Percentiles rank a stretch among this genome's conserved stretches.
Evolutionary conservation across 2,888 invertebrate genomes (phyloP).

Genomic region (Heliconius sara): DNA sequence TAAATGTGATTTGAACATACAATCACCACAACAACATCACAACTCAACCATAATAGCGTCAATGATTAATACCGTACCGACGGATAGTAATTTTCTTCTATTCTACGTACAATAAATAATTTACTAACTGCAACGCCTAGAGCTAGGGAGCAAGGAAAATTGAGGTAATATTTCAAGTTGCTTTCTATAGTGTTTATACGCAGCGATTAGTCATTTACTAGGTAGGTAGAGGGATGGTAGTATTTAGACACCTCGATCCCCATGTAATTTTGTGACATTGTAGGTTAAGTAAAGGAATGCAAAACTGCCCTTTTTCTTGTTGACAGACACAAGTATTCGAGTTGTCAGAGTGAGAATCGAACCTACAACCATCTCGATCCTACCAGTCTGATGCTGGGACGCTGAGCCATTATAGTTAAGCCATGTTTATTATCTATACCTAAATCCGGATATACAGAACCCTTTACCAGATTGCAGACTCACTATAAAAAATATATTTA

Average conservation of each 20-base stretch:
- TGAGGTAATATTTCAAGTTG: slow-evolving; percentile 13
- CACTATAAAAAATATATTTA: too few relatives aligned
- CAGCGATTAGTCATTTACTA: neutral
- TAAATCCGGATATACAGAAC: too few relatives aligned
- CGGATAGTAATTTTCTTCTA: neutral
- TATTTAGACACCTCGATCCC: too few relatives aligned
- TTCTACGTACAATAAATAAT: neutral
- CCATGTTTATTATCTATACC: too few relatives aligned
- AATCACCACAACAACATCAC: neutral
- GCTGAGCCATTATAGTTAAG: too few relatives aligned
- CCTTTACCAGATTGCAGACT: too few relatives aligned
- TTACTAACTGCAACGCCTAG: neutral
- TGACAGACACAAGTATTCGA: neutral
- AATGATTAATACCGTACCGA: neutral
- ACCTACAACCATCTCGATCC: neutral
- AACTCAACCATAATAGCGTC: neutral
- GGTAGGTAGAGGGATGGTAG: neutral
- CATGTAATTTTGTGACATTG: too few relatives aligned
- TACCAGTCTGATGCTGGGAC: too few relatives aligned
- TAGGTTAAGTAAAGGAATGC: too few relatives aligned
- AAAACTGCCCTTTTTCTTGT: neutral
- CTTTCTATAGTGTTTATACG: neutral
- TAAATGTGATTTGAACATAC: neutral
- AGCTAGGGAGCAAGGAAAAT: neutral
- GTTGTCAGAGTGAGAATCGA: neutral